A percentile compares a stretch with the other conserved stretches of the same genome.
These are phyloP conservation scores for Rutilus rutilus DNA, from an alignment of 2,113 vertebrate genomes.

Conservation along the genomic window DNA sequence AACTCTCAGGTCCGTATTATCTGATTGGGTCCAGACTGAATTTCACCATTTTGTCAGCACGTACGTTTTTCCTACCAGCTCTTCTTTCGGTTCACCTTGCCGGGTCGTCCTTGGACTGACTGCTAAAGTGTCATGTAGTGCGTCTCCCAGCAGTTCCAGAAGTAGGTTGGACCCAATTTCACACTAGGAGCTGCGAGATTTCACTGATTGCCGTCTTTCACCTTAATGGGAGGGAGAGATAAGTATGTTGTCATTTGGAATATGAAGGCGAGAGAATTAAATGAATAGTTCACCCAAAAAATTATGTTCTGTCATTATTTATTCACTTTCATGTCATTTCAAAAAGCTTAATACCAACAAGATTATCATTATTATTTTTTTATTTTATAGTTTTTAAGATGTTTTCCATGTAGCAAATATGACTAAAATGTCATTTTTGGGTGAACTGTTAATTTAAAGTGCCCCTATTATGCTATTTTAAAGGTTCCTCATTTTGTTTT, in stretches of 20 bases:
- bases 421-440: background rate
- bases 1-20: constrained; percentile 49
- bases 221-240: constrained; percentile 7
- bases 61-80: constrained; percentile 54
- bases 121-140: constrained; percentile 63
- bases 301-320: background rate
- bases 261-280: background rate
- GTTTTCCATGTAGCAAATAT: background rate
- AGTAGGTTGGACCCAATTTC: constrained; percentile 72
- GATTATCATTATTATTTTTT: too few species aligned
- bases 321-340: background rate
- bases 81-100: constrained; percentile 55
- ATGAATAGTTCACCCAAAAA: constrained; percentile 31
- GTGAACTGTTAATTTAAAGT: background rate
- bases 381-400: background rate
- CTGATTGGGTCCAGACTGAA: constrained; percentile 49
- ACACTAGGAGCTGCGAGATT: constrained; percentile 51
- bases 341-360: too few species aligned
- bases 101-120: constrained; percentile 69
- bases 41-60: constrained; percentile 53
- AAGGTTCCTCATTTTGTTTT: too few species aligned
- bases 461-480: too few species aligned
- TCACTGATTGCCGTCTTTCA: constrained; percentile 48
- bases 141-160: constrained; percentile 69
- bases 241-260: background rate